These are phyloP conservation scores for Agapornis canus DNA, from an alignment of 2,797 vertebrate genomes.

Conservation along the genomic window DNA sequence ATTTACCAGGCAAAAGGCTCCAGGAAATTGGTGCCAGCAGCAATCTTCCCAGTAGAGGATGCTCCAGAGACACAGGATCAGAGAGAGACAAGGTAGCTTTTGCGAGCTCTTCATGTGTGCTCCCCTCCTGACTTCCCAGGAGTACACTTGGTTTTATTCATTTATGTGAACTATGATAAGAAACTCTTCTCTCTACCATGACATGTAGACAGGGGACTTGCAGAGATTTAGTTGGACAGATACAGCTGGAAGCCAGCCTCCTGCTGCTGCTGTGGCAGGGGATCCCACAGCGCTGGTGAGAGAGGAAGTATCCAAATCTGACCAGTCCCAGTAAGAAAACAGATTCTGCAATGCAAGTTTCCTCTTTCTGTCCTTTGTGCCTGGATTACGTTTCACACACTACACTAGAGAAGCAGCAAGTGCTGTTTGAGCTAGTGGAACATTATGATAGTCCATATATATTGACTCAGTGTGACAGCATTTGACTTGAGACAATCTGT, in stretches of 20 bases:
- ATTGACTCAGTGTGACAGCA: neutral
- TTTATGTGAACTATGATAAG: neutral
- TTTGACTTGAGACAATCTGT: slow-evolving; percentile 4
- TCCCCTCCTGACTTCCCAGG: neutral
- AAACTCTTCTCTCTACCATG: neutral
- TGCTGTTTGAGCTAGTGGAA: neutral
- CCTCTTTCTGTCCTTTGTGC: neutral
- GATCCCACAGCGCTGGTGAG: neutral
- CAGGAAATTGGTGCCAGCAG: neutral
- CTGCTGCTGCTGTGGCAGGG: neutral
- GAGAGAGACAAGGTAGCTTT: neutral
- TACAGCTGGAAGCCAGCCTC: neutral
- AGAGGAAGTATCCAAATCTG: neutral
- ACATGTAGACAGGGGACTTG: neutral
- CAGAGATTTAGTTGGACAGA: neutral
- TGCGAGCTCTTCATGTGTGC: neutral
- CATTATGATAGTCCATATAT: neutral
- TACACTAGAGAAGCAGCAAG: neutral
- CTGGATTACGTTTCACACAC: neutral
- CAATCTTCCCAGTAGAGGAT: neutral
- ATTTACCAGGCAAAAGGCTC: neutral
- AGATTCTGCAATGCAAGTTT: neutral
- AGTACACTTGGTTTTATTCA: neutral
- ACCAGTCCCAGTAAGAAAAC: neutral
- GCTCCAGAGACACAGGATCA: neutral